These are phyloP conservation scores for Dorcus hopei DNA, from an alignment of 2,888 invertebrate genomes.

Conservation along the genomic window DNA sequence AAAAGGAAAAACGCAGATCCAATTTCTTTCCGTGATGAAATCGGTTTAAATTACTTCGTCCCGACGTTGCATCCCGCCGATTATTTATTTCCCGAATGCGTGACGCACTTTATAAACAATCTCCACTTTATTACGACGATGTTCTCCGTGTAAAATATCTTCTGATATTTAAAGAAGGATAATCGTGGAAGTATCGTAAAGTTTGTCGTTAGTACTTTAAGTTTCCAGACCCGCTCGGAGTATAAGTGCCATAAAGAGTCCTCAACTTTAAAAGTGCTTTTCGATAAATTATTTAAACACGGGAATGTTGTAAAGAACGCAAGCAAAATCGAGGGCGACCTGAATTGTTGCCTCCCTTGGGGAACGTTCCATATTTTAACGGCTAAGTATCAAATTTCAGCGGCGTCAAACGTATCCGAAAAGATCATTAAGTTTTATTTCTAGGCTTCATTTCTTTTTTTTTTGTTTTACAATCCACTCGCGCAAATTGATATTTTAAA, in stretches of 20 bases:
- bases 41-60: slow-evolving; percentile 14
- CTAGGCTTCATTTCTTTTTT: slow-evolving; percentile 6
- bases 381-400: slow-evolving; percentile 32
- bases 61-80: not conserved
- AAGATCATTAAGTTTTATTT: slow-evolving; percentile 15
- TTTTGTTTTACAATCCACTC: slow-evolving; percentile 1
- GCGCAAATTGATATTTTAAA: slow-evolving; percentile 4
- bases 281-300: slow-evolving; percentile 47
- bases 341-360: slow-evolving; percentile 10
- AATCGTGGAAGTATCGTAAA: slow-evolving; percentile 39
- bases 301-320: slow-evolving; percentile 43
- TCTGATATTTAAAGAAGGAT: slow-evolving; percentile 35
- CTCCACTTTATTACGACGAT: no score
- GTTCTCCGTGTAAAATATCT: slow-evolving; percentile 21
- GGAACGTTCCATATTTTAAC: slow-evolving; percentile 30
- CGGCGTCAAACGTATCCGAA: slow-evolving; percentile 18
- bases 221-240: slow-evolving; percentile 36
- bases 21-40: slow-evolving; percentile 34
- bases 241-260: slow-evolving; percentile 44
- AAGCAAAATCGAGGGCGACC: slow-evolving; percentile 27
- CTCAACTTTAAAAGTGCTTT: slow-evolving; percentile 45
- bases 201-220: slow-evolving; percentile 40
- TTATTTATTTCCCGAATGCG: no score
- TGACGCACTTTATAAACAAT: no score
- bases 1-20: slow-evolving; percentile 34